These are phyloP conservation scores for Myxocyprinus asiaticus DNA, from an alignment of 2,113 vertebrate species.

Conservation along the genomic window DNA sequence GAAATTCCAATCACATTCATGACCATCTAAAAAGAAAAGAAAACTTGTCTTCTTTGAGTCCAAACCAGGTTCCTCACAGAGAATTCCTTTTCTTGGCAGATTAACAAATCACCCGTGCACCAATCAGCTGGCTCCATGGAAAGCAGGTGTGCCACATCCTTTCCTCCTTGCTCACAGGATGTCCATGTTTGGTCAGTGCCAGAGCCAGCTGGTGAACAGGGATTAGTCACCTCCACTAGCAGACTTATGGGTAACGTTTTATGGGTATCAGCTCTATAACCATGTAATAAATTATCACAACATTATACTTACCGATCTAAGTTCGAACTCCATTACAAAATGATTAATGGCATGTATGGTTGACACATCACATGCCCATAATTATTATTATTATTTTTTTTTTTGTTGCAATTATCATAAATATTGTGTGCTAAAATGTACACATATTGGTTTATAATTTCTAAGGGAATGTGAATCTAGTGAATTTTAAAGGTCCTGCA, in stretches of 20 bases:
- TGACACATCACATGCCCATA: no score
- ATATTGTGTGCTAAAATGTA: no score
- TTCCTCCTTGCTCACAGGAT: slow-evolving; percentile 26
- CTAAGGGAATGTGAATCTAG: no score
- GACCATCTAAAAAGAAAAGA: neutral
- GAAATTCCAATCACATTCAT: neutral
- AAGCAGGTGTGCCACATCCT: slow-evolving; percentile 52
- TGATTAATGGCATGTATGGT: no score
- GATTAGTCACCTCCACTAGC: slow-evolving; percentile 43
- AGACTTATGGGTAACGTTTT: slow-evolving; percentile 25
- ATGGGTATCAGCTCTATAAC: slow-evolving; percentile 6
- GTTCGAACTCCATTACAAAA: no score
- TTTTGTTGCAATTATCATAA: no score
- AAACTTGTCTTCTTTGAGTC: neutral
- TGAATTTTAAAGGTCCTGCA: no score
- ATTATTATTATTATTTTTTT: no score
- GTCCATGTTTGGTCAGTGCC: slow-evolving; percentile 37
- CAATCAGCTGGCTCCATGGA: slow-evolving; percentile 44
- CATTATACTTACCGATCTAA: neutral
- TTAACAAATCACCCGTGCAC: slow-evolving; percentile 4
- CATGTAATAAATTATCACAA: neutral
- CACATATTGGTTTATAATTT: no score
- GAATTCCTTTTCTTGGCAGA: neutral
- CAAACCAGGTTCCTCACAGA: neutral
- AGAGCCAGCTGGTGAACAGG: slow-evolving; percentile 44